Evolutionary conservation across 2,113 vertebrate species (phyloP).

Genomic region (Gallinago jamesoni): DNA sequence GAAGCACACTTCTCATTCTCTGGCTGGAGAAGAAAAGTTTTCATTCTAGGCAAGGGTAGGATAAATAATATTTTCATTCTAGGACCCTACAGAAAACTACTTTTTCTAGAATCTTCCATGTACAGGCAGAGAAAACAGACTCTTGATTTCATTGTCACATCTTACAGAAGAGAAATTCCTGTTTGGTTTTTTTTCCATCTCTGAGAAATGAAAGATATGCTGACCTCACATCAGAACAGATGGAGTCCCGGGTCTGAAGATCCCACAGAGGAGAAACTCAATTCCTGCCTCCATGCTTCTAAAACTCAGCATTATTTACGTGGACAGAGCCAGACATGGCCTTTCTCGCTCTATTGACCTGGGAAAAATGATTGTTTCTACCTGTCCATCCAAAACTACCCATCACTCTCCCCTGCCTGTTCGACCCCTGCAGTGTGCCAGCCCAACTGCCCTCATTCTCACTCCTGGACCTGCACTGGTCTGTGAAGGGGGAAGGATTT

Average conservation of each 20-base stretch:
- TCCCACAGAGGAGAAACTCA: not conserved
- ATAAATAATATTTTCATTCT: not conserved
- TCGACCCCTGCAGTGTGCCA: not conserved
- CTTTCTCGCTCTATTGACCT: not conserved
- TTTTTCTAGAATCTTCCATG: not conserved
- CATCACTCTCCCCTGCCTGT: no score
- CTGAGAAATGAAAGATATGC: not conserved
- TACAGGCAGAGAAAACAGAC: not conserved
- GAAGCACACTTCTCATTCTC: not conserved
- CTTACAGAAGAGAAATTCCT: not conserved
- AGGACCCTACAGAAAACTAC: not conserved
- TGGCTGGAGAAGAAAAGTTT: not conserved
- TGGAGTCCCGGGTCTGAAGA: not conserved
- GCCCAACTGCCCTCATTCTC: not conserved
- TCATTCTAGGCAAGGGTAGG: not conserved
- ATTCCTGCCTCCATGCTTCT: not conserved
- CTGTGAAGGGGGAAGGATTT: not conserved
- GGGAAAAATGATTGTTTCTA: not conserved
- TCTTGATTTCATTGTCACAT: not conserved
- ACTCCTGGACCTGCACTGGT: not conserved
- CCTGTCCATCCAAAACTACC: not conserved
- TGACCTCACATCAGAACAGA: not conserved
- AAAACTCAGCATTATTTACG: not conserved
- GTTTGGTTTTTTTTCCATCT: accelerated
- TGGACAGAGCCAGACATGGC: not conserved